These are phyloP conservation scores for Penaeus indicus DNA, from an alignment of 1,140 invertebrate genomes.

Conservation along the genomic window DNA sequence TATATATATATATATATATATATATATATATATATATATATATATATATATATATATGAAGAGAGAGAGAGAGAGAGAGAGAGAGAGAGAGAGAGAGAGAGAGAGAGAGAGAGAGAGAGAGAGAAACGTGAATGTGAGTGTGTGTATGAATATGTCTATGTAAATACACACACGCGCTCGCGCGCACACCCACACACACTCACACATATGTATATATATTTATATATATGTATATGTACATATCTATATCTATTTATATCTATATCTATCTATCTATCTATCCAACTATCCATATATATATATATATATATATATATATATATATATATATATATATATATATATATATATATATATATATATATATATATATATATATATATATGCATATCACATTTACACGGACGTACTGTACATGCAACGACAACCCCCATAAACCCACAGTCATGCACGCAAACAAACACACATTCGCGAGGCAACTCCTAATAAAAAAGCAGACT, in stretches of 20 bases:
- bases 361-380: not conserved
- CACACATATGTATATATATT: not conserved
- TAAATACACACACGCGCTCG: not conserved
- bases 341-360: not conserved
- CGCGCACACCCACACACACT: conserved; percentile 7
- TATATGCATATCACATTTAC: not conserved
- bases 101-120: not conserved
- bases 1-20: no score
- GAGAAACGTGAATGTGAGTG: not conserved
- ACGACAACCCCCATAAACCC: no score
- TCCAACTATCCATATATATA: not conserved
- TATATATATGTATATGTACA: conserved; percentile 9
- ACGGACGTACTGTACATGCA: no score
- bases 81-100: not conserved
- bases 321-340: not conserved
- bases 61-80: no score
- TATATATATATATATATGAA: no score
- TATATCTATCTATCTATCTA: not conserved
- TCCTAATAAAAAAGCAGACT: no score
- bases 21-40: no score
- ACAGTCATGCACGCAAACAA: no score
- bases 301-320: not conserved
- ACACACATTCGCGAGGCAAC: no score
- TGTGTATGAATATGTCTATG: not conserved
- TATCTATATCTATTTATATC: conserved; percentile 21